Conservation (phyloP, 92 coral and sea anemone genomes). For the Zoanthus sociatus region DNA sequence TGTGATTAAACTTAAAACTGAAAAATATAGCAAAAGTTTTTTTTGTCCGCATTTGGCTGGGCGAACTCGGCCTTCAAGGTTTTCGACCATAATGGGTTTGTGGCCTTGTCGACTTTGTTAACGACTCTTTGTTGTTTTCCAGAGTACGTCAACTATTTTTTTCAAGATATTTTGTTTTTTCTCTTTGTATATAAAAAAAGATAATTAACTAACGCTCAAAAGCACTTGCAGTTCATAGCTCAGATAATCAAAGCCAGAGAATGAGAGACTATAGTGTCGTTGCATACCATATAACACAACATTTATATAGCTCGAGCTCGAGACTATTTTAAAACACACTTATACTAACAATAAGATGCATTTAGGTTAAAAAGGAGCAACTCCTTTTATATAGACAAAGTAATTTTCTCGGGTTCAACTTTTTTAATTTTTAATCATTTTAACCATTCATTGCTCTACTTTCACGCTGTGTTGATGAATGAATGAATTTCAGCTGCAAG, state of each 20-base stretch:
- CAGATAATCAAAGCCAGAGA: no score
- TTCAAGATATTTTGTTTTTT: neutral
- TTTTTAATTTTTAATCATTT: slow-evolving; percentile 2
- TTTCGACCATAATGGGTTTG: neutral
- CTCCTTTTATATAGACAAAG: neutral
- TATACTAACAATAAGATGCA: neutral
- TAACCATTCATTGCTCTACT: neutral
- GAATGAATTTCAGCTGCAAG: neutral
- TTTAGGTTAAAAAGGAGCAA: neutral
- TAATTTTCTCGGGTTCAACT: neutral
- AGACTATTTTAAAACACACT: neutral
- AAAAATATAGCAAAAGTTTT: slow-evolving; percentile 22
- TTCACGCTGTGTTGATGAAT: neutral
- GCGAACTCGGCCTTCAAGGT: slow-evolving; percentile 37
- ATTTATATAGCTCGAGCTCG: no score
- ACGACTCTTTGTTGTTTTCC: neutral
- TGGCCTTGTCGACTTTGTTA: neutral
- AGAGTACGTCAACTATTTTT: neutral
- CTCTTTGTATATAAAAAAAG: no score
- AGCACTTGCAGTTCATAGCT: no score
- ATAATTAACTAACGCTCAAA: no score
- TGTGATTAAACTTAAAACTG: neutral
- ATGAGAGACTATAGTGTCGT: no score
- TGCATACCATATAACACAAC: no score
- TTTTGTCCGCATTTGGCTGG: slow-evolving; percentile 36